Evolutionary conservation across 2,113 vertebrate genomes (phyloP).

Genomic region (Oryzias curvinotus): DNA sequence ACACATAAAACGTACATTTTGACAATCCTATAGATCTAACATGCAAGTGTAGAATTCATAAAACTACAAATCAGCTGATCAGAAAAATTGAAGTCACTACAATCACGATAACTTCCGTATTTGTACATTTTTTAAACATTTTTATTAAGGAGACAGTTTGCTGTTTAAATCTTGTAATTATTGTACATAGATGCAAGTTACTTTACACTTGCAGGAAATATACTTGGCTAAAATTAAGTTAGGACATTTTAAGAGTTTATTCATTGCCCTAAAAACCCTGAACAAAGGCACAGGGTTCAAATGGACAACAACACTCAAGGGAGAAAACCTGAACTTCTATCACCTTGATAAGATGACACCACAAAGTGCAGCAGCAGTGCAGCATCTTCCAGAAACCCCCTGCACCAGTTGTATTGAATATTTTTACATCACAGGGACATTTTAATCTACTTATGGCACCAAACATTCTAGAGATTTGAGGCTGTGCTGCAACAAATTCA

Average conservation of each 20-base stretch:
- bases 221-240: conserved; percentile 9
- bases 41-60: too few species aligned
- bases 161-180: conserved; percentile 1
- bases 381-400: conserved; percentile 33
- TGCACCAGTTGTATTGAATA: conserved; percentile 43
- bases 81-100: too few species aligned
- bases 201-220: neutral
- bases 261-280: conserved; percentile 52
- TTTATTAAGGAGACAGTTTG: too few species aligned
- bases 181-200: neutral
- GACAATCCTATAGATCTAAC: too few species aligned
- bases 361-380: conserved; percentile 44
- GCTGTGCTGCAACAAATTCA: conserved; percentile 58
- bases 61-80: too few species aligned
- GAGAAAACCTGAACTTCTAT: conserved; percentile 47
- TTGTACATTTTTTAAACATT: too few species aligned
- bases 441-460: conserved; percentile 60
- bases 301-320: conserved; percentile 51
- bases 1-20: too few species aligned
- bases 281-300: conserved; percentile 65
- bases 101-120: too few species aligned
- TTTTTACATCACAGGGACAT: conserved; percentile 54
- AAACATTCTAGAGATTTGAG: conserved; percentile 55
- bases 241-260: conserved; percentile 37
- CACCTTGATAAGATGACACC: conserved; percentile 40